Base-by-base conservation (phyloP, 2,113 vertebrate species). In the Halcyon malimbica region DNA sequence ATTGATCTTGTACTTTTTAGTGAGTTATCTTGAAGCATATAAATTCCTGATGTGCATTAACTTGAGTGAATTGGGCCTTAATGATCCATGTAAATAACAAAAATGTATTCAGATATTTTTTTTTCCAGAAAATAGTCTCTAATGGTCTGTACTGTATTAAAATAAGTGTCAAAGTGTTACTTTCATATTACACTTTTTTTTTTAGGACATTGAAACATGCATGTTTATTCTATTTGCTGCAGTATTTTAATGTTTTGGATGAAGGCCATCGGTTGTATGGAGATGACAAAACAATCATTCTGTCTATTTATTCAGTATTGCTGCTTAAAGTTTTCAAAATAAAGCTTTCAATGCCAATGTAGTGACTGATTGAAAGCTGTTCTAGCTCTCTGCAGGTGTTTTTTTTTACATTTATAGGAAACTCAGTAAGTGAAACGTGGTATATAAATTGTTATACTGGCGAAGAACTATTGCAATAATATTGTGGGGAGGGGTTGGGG, bases 221-320 rank as follows among this genome's bases (percentile, higher is more conserved):
- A 96, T 97, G 97, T 97, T 94, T 93, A 54, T 97, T 92, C 88
- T 94, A 63, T 97, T 97, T 93, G 95, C 95, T 96, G 70, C 96
- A 97, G 97, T 97, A 95, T 97, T 97, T 96, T 96, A 90, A 94
- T 92, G 97, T 97, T 97, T 97, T 94, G 93, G 94, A 96, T 97
- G 96, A 97, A 98, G 98, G 97, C 98, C 96, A 94, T 97, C 88
- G 6, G 84, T 93, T 97, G 97, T 97, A 95, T 96, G 94, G 96
- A 97, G 94, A 97, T 96, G 97, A 98, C 94, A 96, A 93, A 97
- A 97, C 97, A 96, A 96, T 96, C 96, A 89, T 95, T 95, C 94
- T 97, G 96, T 96, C 96, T 98, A 97, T 98, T 98, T 98, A 98
- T 97, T 98, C 97, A 96, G 93, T 97, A 91, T 97, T 97, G 97